Base-by-base conservation (phyloP, 2,113 vertebrate genomes). In the Kryptolebias marmoratus region DNA sequence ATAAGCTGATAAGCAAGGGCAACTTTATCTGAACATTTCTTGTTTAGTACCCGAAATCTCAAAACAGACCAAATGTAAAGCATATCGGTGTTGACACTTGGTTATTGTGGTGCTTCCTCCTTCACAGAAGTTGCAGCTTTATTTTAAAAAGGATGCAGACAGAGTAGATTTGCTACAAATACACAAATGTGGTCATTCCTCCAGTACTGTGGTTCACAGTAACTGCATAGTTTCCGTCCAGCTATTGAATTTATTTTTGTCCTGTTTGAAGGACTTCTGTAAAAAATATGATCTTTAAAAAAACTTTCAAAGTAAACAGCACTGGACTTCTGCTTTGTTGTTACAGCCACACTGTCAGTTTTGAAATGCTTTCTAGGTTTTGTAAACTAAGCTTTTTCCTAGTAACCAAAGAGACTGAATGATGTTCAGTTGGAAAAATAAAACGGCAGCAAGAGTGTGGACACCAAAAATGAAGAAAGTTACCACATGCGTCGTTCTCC, bases 1-100 rank as follows among this genome's bases (percentile, higher is more conserved):
- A 85, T 81, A 67, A 74, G 22, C 55, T 80, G 36, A 85, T 81
- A 67, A 74, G 22, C 55, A 39, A 76, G 55, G 55, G 79, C 11
- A 70, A 42, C 50, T 73, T 71, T 50, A n/a, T 73, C 47, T 64
- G 53, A 82, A 64, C 49, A 54, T 57, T 58, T 71, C 52, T 16
- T 74, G 75, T 68, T 77, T 11, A 72, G 64, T 11, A 5, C 5
- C 9, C 39, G 5, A 72, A 63, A 52, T 57, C 62, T 71, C 53
- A 52, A 42, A 64, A 54, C 56, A 56, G 36, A 72, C 13, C 28
- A 36, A 62, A 56, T 77, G 60, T 16, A 63, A 68, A 68, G 59
- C 47, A 27, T 61, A n/a, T 79, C 39, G 10, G 39, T 42, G 74
- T 79, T 62, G 61, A 70, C 76, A 82, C 77, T 55, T 42, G 71